Evolutionary conservation across 1,140 invertebrate species (phyloP), one percentile per base, ranked within the genome.

Genomic region (Eumaeus atala): DNA sequence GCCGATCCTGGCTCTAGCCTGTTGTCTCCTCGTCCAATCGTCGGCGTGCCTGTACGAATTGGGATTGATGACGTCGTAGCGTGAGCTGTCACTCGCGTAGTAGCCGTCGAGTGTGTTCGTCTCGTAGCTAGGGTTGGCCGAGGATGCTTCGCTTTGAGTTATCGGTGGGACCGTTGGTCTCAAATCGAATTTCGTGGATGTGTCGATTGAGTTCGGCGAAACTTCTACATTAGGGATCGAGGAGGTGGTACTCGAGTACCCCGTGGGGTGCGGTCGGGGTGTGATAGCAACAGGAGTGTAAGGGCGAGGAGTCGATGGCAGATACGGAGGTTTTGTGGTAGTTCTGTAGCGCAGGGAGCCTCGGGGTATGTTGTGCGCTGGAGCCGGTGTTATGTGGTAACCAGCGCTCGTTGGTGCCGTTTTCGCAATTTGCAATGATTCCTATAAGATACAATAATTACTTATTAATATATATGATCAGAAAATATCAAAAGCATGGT

Each of bases 361-460:
- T 34, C 82, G 74, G 11, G 73, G 63, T 10, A 59, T 64, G 38
- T 68, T 56, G 21, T 70, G 59, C 53, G 70, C 64, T 36, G 75
- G 72, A 12, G 71, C 75, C 42, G 74, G 90, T 55, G 89, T 88
- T 0, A 90, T 84, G n/a, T 92, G 77, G 37, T 90, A 89, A 36
- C 92, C 93, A 54, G 89, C 89, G 60, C 91, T 90, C 0, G 92
- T 89, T 1, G 92, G 91, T 4, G 89, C 90, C 17, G 91, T 89
- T 72, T 94, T 94, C n/a, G 92, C 91, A 48, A 91, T 88, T 58
- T 91, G 89, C 0, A 94, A 84, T 14, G 93, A 93, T 37, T 93
- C 90, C 70, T 92, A 63, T 37, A 75, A 70, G 44, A 36, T 28
- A 58, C 58, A 8, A 59, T 1, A 51, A 40, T 18, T 1, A 9